phyloP scores from a whole-genome alignment of 35 echinoderm and acorn worm genomes.

The Ptychodera flava region DNA sequence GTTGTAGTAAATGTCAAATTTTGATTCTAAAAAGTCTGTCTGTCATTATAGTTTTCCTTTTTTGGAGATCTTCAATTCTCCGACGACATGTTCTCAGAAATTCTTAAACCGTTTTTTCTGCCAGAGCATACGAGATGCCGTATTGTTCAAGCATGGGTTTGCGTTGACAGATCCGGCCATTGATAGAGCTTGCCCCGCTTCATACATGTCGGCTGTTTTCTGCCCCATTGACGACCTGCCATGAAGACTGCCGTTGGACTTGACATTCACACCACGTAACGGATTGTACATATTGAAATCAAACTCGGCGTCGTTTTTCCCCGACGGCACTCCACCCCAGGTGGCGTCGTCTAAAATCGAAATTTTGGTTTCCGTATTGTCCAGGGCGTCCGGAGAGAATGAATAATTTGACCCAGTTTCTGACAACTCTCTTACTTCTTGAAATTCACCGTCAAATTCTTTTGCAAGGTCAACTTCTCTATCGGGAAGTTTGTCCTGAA shows the following conservation, averaged over 20 bases:
- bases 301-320: neutral
- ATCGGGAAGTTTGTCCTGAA: too few species aligned
- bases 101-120: neutral
- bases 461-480: too few species aligned
- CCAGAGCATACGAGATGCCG: neutral
- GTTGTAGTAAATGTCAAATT: too few species aligned
- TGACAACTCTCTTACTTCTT: neutral
- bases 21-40: too few species aligned
- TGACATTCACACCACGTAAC: neutral
- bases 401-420: neutral
- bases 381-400: neutral
- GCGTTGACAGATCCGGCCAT: neutral
- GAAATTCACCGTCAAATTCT: too few species aligned
- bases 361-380: neutral
- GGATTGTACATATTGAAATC: neutral
- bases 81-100: too few species aligned
- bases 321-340: neutral
- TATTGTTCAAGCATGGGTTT: neutral
- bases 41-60: too few species aligned
- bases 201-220: neutral
- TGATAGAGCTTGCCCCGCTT: neutral
- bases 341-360: neutral
- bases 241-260: neutral
- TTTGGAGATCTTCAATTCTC: too few species aligned
- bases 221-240: neutral